Conservation (phyloP, 2,888 invertebrate genomes). For the Eremobia ochroleuca region DNA sequence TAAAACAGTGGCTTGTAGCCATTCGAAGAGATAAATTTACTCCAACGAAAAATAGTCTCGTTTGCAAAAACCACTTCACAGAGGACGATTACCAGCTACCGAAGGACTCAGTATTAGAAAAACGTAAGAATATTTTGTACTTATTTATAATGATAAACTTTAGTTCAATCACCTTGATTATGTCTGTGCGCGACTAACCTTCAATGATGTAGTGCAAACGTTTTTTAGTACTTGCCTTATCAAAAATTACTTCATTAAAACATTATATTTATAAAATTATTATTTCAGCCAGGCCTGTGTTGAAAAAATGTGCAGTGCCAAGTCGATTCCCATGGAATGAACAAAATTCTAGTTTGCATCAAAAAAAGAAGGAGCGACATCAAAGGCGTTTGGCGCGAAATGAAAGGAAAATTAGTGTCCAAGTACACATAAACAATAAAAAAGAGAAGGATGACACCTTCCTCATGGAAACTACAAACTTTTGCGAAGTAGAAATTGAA, state of each 20-base stretch:
- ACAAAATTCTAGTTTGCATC: neutral
- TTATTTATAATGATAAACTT: neutral
- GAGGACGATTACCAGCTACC: too few species aligned
- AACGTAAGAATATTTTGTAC: too few species aligned
- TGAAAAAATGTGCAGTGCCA: conserved; percentile 7
- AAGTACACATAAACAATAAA: neutral
- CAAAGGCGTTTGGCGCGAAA: neutral
- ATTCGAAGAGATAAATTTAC: conserved; percentile 36
- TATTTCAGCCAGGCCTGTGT: conserved; percentile 8
- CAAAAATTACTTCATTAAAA: neutral
- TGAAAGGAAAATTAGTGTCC: neutral
- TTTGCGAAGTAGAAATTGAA: neutral
- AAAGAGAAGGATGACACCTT: neutral
- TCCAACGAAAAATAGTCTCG: conserved; percentile 11
- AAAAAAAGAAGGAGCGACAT: neutral
- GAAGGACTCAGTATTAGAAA: too few species aligned
- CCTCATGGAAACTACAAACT: neutral
- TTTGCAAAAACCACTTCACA: too few species aligned
- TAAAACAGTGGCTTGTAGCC: conserved; percentile 43
- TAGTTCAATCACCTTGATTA: neutral
- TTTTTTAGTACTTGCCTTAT: neutral
- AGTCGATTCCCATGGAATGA: conserved; percentile 8
- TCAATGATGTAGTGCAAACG: neutral
- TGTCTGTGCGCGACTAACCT: too few species aligned
- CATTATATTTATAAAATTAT: neutral